phyloP scores from a whole-genome alignment of 2,888 invertebrate species.

The Drosophila flavopinicola region DNA sequence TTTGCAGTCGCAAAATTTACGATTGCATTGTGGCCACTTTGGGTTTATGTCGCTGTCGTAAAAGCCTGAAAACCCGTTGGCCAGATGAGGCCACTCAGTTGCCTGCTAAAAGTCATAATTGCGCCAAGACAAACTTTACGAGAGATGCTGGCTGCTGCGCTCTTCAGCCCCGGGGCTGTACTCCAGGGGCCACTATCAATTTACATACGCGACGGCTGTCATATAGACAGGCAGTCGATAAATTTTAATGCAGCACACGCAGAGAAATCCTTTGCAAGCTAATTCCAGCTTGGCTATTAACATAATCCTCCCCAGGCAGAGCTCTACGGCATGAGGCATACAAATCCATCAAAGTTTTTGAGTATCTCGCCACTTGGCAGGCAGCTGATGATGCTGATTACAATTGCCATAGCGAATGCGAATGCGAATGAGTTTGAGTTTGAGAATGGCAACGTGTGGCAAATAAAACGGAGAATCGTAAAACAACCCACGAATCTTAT shows the following conservation, averaged over 20 bases:
- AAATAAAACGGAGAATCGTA: conserved; percentile 65
- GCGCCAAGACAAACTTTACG: conserved; percentile 53
- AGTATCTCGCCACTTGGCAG: conserved; percentile 36
- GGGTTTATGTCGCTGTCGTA: conserved; percentile 55
- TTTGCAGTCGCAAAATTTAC: conserved; percentile 56
- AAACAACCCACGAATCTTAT: conserved; percentile 48
- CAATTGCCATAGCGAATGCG: conserved; percentile 28
- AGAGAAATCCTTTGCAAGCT: conserved; percentile 53
- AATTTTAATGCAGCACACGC: conserved; percentile 66
- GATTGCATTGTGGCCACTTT: conserved; percentile 61
- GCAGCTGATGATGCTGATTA: conserved; percentile 38
- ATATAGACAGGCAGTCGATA: conserved; percentile 61
- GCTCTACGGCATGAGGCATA: conserved; percentile 17
- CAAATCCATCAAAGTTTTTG: conserved; percentile 66
- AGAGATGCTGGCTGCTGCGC: conserved; percentile 2
- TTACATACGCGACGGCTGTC: conserved; percentile 54
- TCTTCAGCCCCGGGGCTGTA: conserved; percentile 2
- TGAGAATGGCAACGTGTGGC: conserved; percentile 54
- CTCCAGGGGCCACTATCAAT: conserved; percentile 53
- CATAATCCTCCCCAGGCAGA: conserved; percentile 48
- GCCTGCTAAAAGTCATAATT: conserved; percentile 61
- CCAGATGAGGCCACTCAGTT: conserved; percentile 54
- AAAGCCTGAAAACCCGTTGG: conserved; percentile 37
- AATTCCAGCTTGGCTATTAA: conserved; percentile 59
- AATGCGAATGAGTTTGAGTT: conserved; percentile 13